phyloP scores from a whole-genome alignment of 2,113 vertebrate species.

The Archilochus colubris region DNA sequence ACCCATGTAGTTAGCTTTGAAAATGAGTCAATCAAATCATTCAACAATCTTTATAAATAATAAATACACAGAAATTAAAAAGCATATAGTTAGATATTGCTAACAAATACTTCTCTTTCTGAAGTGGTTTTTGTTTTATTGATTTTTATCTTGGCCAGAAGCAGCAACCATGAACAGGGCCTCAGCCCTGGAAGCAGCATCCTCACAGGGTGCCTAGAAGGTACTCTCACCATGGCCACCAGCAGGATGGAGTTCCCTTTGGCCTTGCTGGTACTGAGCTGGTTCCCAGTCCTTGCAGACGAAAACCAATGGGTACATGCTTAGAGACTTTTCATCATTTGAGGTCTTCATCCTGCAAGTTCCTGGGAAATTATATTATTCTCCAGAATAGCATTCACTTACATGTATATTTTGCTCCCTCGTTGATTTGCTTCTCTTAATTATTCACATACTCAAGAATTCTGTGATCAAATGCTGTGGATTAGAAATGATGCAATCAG shows the following conservation, averaged over 20 bases:
- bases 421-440: background rate
- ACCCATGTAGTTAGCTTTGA: background rate
- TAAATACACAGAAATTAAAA: background rate
- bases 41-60: background rate
- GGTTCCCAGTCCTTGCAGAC: accelerated
- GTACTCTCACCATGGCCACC: background rate
- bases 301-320: accelerated
- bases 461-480: background rate
- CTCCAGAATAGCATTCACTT: background rate
- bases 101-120: background rate
- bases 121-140: background rate
- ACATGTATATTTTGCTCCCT: background rate
- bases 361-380: background rate
- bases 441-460: background rate
- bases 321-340: background rate
- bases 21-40: background rate
- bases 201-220: background rate
- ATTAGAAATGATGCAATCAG: background rate
- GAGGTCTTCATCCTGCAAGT: background rate
- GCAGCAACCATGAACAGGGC: accelerated
- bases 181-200: background rate
- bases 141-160: background rate
- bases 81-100: background rate
- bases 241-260: background rate
- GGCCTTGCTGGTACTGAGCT: accelerated